phyloP scores from a whole-genome alignment of 2,888 invertebrate genomes.

The Cephus rjabovi region DNA sequence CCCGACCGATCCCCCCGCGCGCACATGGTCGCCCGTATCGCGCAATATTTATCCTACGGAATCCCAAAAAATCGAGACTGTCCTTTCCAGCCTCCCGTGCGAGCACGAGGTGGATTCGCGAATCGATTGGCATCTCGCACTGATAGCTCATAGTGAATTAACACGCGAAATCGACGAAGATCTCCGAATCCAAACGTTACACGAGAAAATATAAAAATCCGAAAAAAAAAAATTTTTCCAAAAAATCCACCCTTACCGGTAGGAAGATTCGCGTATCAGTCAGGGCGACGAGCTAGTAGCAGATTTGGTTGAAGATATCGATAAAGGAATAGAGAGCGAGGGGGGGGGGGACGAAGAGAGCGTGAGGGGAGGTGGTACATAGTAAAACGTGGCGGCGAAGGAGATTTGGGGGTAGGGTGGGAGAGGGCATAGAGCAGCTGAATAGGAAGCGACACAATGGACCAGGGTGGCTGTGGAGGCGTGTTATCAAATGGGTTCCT shows the following conservation, averaged over 20 bases:
- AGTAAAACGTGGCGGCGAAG: conserved; percentile 26
- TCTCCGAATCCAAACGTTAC: no score
- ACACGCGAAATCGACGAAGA: no score
- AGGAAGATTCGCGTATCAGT: no score
- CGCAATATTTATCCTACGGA: conserved; percentile 41
- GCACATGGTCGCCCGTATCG: conserved; percentile 18
- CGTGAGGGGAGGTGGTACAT: conserved; percentile 17
- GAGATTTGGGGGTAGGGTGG: conserved; percentile 30
- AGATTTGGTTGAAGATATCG: conserved; percentile 56
- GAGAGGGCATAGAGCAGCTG: conserved; percentile 62
- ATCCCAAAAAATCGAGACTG: conserved; percentile 45
- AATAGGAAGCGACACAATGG: conserved; percentile 67
- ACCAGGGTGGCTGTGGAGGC: conserved; percentile 65
- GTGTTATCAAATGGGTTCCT: conserved; percentile 68
- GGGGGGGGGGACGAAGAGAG: conserved; percentile 32
- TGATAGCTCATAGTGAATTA: no score
- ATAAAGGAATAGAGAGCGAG: conserved; percentile 16
- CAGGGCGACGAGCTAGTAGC: conserved; percentile 34
- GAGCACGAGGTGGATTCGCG: no score
- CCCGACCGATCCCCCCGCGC: conserved; percentile 20
- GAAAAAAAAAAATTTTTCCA: no score
- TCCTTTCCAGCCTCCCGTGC: conserved; percentile 7
- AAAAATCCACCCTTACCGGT: no score
- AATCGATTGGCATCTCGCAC: no score
- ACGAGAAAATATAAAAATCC: no score